Base-by-base conservation (phyloP, 2,888 invertebrate genomes). In the Erannis defoliaria region DNA sequence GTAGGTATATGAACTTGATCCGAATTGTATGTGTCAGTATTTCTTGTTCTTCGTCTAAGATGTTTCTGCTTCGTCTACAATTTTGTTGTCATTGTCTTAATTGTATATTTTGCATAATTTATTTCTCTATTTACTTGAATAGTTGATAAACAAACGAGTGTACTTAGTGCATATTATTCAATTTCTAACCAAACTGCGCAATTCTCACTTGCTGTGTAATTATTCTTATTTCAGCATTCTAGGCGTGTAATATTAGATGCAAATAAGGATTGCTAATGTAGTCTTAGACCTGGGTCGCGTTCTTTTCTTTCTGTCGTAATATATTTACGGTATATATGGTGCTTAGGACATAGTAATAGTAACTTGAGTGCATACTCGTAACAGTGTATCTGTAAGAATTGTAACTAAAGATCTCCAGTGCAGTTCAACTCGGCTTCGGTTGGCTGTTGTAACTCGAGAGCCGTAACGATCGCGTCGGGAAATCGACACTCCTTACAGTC, bases 401-500 rank as follows among this genome's bases (percentile, higher is more conserved):
- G 31, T 31, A 48, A 31, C 29, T 16, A 19, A 33, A 48, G 33
- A 48, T 48, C 14, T 31, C 46, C 43, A 19, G 6, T 84, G 78
- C 35, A 35, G 35, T 75, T 71, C 74, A 73, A 61, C 55, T 62
- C 70, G 60, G 65, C 58, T 55, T 79, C 76, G 67, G 64, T 66
- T 77, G 70, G 71, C 75, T 56, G 85, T 81, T 56, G 85, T 81
- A 85, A 86, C 68, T 59, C 53, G 80, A 86, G 74, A 78, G 63
- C 67, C 67, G 69, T 74, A 74, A 69, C 70, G 66, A 76, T 77
- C 63, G 63, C 71, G 70, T 69, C 76, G 78, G 76, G 77, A 82
- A 82, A 79, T 81, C 70, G 64, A 78, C 71, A 74, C 73, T 70
- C 63, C 45, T 70, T 65, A 63, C 55, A 68, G 68, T 73, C 74